These are phyloP conservation scores for Ispidina lecontei DNA, from an alignment of 2,797 vertebrate genomes.

Conservation along the genomic window DNA sequence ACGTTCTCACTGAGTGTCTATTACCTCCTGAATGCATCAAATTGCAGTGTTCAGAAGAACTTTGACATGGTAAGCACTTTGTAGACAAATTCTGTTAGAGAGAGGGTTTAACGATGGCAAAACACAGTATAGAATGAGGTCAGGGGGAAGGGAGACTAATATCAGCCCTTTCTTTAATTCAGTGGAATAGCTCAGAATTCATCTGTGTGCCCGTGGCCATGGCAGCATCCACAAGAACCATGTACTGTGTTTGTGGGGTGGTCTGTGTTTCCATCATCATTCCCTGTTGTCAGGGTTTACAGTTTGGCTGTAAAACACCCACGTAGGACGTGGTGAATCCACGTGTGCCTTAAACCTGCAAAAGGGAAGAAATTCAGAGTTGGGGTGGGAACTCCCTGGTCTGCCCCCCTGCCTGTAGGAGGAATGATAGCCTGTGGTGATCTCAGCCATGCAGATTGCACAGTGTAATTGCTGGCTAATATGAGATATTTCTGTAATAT, in stretches of 20 bases:
- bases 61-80: background rate
- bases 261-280: background rate
- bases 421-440: background rate
- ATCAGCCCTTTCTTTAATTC: constrained; percentile 14
- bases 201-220: background rate
- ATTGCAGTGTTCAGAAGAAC: constrained; percentile 6
- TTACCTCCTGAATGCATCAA: background rate
- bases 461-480: background rate
- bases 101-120: background rate
- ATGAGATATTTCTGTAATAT: background rate
- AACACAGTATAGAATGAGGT: background rate
- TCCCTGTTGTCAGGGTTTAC: background rate
- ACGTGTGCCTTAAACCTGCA: background rate
- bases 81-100: background rate
- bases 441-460: background rate
- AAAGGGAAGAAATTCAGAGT: background rate
- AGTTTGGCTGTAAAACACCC: background rate
- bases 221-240: fast-evolving
- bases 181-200: constrained; percentile 26
- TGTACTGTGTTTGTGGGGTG: background rate
- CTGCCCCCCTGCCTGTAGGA: background rate
- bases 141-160: background rate
- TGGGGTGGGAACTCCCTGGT: background rate
- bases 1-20: background rate
- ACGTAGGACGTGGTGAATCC: background rate